Base-by-base conservation (phyloP, 1,140 invertebrate species). In the Drosophila nannoptera region DNA sequence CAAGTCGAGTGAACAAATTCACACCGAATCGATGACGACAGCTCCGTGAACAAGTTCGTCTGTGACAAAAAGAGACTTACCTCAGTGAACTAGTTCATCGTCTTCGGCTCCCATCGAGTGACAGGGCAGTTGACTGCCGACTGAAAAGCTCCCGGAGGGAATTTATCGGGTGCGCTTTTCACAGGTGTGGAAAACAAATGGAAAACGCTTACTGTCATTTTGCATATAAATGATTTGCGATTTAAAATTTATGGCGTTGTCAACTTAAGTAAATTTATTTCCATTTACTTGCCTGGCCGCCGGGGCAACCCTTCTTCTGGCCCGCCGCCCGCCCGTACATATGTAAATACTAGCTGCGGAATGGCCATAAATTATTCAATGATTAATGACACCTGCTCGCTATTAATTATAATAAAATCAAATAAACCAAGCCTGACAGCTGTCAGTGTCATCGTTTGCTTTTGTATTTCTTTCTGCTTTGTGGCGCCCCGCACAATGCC, bases 381-480 rank as follows among this genome's bases (percentile, higher is more conserved):
- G 84, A 87, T 87, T 87, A 80, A 87, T 87, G 84, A 72, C 64
- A 64, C 53, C 78, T 75, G 77, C 71, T 69, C 65, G 78, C 87
- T 87, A 87, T 87, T 87, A 87, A 87, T 87, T 87, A 83, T 87
- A 87, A 87, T 87, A 87, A 87, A 86, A 86, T 87, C 82, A 77
- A 86, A 86, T 87, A 86, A 86, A 87, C 77, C 72, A 82, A 87
- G 76, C 72, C 69, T 87, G 84, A 87, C 84, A 87, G 84, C 84
- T 87, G 84, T 87, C 84, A 87, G 84, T 84, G 80, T 81, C 84
- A 87, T 87, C 84, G 81, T 87, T 87, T 87, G 78, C 76, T 62
- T 82, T 60, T 60, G 32, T 67, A 22, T 22, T 22, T 22, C 22
- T 22, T 22, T 22, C 22, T 22, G 22, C 22, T 22, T 22, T 22